Evolutionary conservation across 2,797 vertebrate species (phyloP).

Genomic region (Chelidonichthys spinosus): DNA sequence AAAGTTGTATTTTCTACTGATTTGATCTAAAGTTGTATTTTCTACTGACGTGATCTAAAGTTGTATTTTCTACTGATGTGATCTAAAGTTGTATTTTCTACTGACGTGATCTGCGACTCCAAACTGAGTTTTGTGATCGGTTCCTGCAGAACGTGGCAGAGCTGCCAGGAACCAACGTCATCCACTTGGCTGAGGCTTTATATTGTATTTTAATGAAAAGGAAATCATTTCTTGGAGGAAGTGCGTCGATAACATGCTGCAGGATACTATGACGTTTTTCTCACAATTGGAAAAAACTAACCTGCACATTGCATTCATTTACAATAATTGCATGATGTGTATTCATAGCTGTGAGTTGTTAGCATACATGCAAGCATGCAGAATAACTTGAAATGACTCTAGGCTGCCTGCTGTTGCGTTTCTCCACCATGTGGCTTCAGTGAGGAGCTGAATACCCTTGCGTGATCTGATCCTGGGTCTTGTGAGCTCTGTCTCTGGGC

Average conservation of each 20-base stretch:
- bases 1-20: too few relatives aligned
- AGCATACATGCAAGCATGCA: slow-evolving; percentile 12
- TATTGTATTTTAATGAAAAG: too few relatives aligned
- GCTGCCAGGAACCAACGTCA: slow-evolving; percentile 27
- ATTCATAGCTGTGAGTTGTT: not conserved
- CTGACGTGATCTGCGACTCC: too few relatives aligned
- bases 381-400: slow-evolving; percentile 30
- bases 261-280: not conserved
- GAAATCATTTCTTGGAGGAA: too few relatives aligned
- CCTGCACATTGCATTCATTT: not conserved
- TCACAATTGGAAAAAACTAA: not conserved
- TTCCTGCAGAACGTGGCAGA: not conserved
- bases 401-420: slow-evolving; percentile 49
- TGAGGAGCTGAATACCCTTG: slow-evolving; percentile 25
- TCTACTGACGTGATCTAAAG: too few relatives aligned
- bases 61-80: too few relatives aligned
- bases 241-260: too few relatives aligned
- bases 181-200: not conserved
- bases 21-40: too few relatives aligned
- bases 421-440: slow-evolving; percentile 33
- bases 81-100: too few relatives aligned
- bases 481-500: slow-evolving; percentile 47
- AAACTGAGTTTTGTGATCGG: too few relatives aligned
- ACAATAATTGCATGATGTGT: not conserved
- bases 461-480: slow-evolving; percentile 55